Evolutionary conservation across 1,140 invertebrate species (phyloP), one percentile per base, ranked within the genome.

Genomic region (Diploscapter pachys): DNA sequence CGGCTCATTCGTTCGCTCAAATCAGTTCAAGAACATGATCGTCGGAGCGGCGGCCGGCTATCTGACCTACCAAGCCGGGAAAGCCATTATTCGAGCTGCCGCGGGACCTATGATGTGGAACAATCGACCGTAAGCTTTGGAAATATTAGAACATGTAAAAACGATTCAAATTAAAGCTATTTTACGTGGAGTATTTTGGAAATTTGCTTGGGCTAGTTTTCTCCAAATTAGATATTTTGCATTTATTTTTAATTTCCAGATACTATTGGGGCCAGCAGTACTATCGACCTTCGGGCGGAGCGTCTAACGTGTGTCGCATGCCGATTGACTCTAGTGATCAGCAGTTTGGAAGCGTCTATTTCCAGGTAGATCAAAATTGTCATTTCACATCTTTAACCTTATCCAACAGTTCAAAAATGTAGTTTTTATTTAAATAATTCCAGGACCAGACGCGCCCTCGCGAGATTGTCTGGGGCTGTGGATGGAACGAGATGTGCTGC

Each of bases 1-100:
- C 8, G 83, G 83, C 53, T 84, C 83, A 3, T 54, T 69, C 13
- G 67, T 79, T 6, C 81, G 83, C n/a, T 82, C 79, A 0, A 82
- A 79, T 57, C 81, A 72, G 6, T 85, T 84, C 78, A 84, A 85
- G 64, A 85, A 85, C 69, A 75, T 79, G 64, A 79, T 84, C 54
- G 84, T 85, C 51, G 83, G 83, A 54, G 83, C 83, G 3, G 83
- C 83, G 6, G 84, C 82, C 31, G 83, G 83, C 0, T 83, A 85
- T 64, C 71, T 85, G 31, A 84, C 83, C 54, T 85, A 85, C 65
- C 83, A 85, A 70, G 83, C 84, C 5, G 83, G 84, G 11, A 85
- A 85, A 73, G 67, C 59, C 9, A 73, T 85, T 51, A 85, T 85
- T 51, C 63, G 84, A 54, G 72, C 75, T 9, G 81, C 72, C 8